Base-by-base conservation (phyloP, 2,113 vertebrate species). In the Anas platyrhynchos region DNA sequence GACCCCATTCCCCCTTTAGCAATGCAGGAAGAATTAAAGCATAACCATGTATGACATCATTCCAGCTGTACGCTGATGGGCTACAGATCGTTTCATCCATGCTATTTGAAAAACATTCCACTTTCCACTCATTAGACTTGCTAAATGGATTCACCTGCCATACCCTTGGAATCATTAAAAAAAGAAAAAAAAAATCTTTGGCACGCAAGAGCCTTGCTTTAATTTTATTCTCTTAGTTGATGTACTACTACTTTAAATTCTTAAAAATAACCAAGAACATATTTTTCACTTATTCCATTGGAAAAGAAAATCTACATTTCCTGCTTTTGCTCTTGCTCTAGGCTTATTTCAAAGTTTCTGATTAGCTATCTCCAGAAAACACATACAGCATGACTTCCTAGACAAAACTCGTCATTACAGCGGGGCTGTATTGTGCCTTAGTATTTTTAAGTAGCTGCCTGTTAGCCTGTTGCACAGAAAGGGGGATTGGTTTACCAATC, bases 1-100 rank as follows among this genome's bases (percentile, higher is more conserved):
- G 82, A 74, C 78, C 82, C 68, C 2, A 0, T 63, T 94, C 73
- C 89, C 93, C 94, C 95, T 94, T 98, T 67, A 97, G 95, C 93
- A 97, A 92, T 94, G 91, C 92, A 97, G 97, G 96, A 98, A 97
- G 95, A 95, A 97, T 98, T 97, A 97, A 97, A 97, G 87, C 95
- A 97, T 95, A 96, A 96, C 95, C 84, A 38, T 61, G 90, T 96
- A 97, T 98, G 98, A 98, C 97, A 97, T 98, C 97, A 98, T 98
- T 96, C 92, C 94, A 96, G 96, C 94, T 95, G 92, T 36, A 93
- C 23, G 3, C 63, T 97, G 96, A 98, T 96, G 97, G 94, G 91
- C 93, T 92, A 61, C 97, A 98, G 95, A 97, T 94, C 82, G 81
- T 95, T 95, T 97, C 91, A 91, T 84, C 89, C 73, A 67, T 86